Evolutionary conservation across 2,888 invertebrate genomes (phyloP).

Genomic region (Theodoxus fluviatilis): DNA sequence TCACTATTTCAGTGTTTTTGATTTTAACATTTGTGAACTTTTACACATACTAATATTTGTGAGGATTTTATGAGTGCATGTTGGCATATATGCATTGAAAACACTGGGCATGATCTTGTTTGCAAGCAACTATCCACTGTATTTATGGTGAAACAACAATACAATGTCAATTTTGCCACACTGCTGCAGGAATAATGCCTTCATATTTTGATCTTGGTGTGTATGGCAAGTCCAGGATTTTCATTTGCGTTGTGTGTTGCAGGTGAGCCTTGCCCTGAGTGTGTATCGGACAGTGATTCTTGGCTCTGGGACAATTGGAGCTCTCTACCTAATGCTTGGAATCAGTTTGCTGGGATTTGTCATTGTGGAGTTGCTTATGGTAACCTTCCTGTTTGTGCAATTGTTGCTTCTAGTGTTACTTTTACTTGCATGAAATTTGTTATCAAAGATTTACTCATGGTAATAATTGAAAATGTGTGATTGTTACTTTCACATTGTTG

Average conservation of each 20-base stretch:
- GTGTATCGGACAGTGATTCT: conserved; percentile 46
- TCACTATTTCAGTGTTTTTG: no score
- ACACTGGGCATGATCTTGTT: no score
- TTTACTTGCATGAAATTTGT: neutral
- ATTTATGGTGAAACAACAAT: no score
- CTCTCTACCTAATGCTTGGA: conserved; percentile 54
- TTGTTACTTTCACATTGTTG: neutral
- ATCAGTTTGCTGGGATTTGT: conserved; percentile 51
- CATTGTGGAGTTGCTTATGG: conserved; percentile 35
- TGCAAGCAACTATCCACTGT: no score
- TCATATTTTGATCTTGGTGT: no score
- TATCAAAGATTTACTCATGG: neutral
- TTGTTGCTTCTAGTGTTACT: neutral
- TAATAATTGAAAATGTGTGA: neutral
- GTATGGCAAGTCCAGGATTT: no score
- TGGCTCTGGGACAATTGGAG: conserved; percentile 41
- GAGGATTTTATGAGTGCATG: no score
- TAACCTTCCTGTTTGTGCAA: neutral
- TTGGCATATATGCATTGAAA: no score
- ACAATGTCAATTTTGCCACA: no score
- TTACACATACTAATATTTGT: no score
- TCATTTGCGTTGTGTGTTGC: conserved; percentile 26
- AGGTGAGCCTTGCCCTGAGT: conserved; percentile 50
- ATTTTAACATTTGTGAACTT: no score
- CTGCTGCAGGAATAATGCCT: no score